These are phyloP conservation scores for Onchidella celtica DNA, from an alignment of 2,888 invertebrate species.

Conservation along the genomic window DNA sequence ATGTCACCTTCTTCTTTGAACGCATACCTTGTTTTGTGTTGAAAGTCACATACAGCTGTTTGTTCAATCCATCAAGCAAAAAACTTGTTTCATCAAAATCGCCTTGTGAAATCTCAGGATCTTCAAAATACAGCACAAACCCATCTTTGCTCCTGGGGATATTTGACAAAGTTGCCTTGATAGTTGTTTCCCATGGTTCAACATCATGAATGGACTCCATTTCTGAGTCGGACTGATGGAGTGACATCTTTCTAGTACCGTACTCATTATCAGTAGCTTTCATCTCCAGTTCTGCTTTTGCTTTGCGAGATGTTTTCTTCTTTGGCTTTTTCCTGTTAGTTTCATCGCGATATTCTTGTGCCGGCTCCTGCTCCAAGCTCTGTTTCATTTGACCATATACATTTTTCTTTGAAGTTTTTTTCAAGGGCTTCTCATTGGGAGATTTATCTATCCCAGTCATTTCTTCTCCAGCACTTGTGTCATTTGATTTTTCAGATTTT, in stretches of 20 bases:
- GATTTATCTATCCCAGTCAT: too few species aligned
- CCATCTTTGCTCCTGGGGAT: constrained; percentile 23
- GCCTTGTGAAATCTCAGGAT: not conserved
- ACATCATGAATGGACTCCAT: not conserved
- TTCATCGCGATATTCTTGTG: too few species aligned
- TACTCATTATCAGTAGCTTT: not conserved
- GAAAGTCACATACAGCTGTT: constrained; percentile 38
- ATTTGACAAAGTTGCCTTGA: constrained; percentile 16
- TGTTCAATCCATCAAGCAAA: constrained; percentile 35
- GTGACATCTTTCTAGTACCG: too few species aligned
- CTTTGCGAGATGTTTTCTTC: not conserved
- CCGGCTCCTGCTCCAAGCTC: too few species aligned
- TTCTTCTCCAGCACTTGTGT: too few species aligned
- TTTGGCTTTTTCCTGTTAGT: too few species aligned
- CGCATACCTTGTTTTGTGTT: constrained; percentile 24
- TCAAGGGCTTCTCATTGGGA: too few species aligned
- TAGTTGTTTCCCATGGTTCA: not conserved
- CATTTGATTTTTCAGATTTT: not conserved
- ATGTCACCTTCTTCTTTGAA: too few species aligned
- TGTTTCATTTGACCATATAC: too few species aligned
- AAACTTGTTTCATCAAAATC: constrained; percentile 30
- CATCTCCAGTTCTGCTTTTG: not conserved
- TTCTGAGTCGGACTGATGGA: constrained; percentile 9
- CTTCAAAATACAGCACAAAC: constrained; percentile 30
- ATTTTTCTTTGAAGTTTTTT: not conserved